Percentiles rank a stretch among this genome's conserved stretches.
These are phyloP conservation scores for Caenorhabditis sp. DNA, from an alignment of 2,888 invertebrate genomes.

Conservation along the genomic window DNA sequence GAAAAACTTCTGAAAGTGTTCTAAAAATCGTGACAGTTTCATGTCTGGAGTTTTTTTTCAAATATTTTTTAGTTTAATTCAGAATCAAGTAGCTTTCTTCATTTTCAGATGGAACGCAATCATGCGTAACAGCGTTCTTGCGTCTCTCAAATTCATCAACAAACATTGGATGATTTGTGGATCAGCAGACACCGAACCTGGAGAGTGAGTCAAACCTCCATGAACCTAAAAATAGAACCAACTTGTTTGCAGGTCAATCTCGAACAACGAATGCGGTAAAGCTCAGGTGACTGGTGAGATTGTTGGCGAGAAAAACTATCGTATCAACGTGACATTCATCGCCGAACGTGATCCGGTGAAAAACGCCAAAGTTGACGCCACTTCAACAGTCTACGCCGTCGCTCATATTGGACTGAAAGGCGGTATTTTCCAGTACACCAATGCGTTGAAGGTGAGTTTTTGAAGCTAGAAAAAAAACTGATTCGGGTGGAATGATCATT, in stretches of 20 bases:
- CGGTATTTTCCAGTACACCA: slow-evolving; percentile 70
- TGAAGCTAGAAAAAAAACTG: too few relatives aligned
- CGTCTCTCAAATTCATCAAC: slow-evolving; percentile 68
- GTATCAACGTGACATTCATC: slow-evolving; percentile 68
- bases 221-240: too few relatives aligned
- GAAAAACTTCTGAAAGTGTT: not conserved
- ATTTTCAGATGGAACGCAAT: slow-evolving; percentile 49
- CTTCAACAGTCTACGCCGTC: slow-evolving; percentile 68
- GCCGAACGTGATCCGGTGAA: slow-evolving; percentile 67
- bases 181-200: slow-evolving; percentile 46
- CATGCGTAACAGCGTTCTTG: slow-evolving; percentile 56
- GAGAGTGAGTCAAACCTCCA: slow-evolving; percentile 1
- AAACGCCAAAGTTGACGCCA: slow-evolving; percentile 68
- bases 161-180: slow-evolving; percentile 68
- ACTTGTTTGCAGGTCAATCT: not conserved
- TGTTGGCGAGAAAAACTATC: slow-evolving; percentile 54
- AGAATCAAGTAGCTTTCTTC: too few relatives aligned
- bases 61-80: too few relatives aligned
- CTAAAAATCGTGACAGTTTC: not conserved
- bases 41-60: too few relatives aligned
- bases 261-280: slow-evolving; percentile 64
- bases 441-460: slow-evolving; percentile 58
- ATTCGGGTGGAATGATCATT: too few relatives aligned
- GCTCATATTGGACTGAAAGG: slow-evolving; percentile 68
- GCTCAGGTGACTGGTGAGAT: slow-evolving; percentile 69